phyloP scores from a whole-genome alignment of 2,797 vertebrate species.

The Pelobates cultripes region DNA sequence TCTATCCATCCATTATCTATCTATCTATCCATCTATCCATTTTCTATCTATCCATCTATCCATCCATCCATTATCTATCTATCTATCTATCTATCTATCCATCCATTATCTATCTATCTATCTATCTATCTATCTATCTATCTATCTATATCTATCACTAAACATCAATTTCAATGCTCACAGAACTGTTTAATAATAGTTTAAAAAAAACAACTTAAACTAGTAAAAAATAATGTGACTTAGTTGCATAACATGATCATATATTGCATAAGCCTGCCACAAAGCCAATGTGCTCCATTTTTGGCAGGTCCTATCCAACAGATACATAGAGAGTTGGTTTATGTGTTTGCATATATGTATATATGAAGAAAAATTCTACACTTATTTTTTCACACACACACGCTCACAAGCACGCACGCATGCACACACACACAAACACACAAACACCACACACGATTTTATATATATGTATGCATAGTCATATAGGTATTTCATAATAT shows the following conservation, averaged over 20 bases:
- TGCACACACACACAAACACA: too few relatives aligned
- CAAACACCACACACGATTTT: background rate
- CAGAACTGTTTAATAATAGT: too few relatives aligned
- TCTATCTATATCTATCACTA: too few relatives aligned
- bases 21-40: background rate
- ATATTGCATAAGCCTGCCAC: too few relatives aligned
- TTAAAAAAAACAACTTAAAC: too few relatives aligned
- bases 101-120: background rate
- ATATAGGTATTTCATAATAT: background rate
- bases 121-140: too few relatives aligned
- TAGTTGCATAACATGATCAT: too few relatives aligned
- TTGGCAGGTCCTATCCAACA: background rate
- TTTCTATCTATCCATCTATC: conserved; percentile 15
- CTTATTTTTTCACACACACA: too few relatives aligned
- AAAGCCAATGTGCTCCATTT: too few relatives aligned
- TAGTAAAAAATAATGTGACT: too few relatives aligned
- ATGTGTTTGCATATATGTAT: background rate
- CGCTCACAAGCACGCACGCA: too few relatives aligned
- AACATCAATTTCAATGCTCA: too few relatives aligned
- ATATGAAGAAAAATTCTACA: background rate
- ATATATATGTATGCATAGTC: background rate
- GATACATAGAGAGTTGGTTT: background rate
- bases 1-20: background rate
- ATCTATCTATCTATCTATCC: conserved; percentile 30
- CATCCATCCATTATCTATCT: conserved; percentile 20